Evolutionary conservation across 2,888 invertebrate genomes (phyloP), one percentile per base, ranked within the genome.

Genomic region (Litoditis marina): DNA sequence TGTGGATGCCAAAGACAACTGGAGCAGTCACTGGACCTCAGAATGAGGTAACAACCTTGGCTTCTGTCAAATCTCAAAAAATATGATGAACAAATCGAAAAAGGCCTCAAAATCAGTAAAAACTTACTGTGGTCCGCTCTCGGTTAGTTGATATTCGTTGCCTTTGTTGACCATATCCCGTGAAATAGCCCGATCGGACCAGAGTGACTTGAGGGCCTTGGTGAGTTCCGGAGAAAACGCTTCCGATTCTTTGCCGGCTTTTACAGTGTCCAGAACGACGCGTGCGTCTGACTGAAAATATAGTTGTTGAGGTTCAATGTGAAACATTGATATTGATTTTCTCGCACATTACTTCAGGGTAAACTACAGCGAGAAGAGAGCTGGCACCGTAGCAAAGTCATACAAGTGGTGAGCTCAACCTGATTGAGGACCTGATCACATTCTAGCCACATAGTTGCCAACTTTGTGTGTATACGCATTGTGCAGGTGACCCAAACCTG

Each of bases 121-220:
- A 22, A 57, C 77, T 73, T 60, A 81, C 79, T 82, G 74, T 52
- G 72, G 66, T 11, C 76, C 79, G 36, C 79, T 79, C 61, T 81
- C 80, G 1, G 77, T 67, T 46, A 81, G 66, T 60, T 82, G 82
- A 63, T 65, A 82, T 61, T 82, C 82, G 47, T 76, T 73, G 36
- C 82, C 80, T 16, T 78, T 61, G 5, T 60, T 32, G 44, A 76
- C 49, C 4, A 76, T 78, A 25, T 66, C 71, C 8, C 62, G 52
- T 16, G 64, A 60, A 22, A 82, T 69, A 2, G 65, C 71, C 39
- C 59, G 70, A 55, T 82, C 82, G 7, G 63, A 60, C 78, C 80
- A 80, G 0, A 82, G 60, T 6, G 42, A 39, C 27, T 70, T 69
- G 42, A 82, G 58, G 6, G 80, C 77, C 28, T 68, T 62, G 5